Conservation (phyloP, 1,140 invertebrate species). For the Pseudomyrmex concolor region DNA sequence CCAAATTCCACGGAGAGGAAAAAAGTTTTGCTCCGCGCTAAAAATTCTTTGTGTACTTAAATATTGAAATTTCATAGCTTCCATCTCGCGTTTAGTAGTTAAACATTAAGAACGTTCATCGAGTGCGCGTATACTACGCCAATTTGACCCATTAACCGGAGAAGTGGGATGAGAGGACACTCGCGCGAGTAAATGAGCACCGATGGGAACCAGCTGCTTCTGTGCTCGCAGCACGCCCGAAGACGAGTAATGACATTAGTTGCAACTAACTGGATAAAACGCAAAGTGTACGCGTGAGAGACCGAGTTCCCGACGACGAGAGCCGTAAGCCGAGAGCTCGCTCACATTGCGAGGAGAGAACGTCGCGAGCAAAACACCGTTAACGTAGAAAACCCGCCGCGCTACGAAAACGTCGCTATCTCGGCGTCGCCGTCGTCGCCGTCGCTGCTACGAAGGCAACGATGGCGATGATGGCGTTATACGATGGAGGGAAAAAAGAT, state of each 20-base stretch:
- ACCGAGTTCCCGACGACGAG: constrained; percentile 43
- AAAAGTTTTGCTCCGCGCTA: background rate
- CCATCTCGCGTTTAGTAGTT: background rate
- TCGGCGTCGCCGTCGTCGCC: background rate
- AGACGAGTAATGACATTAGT: constrained; percentile 74
- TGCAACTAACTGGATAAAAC: constrained; percentile 76
- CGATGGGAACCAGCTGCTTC: constrained; percentile 42
- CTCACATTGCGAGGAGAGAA: constrained; percentile 61
- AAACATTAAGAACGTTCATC: no score
- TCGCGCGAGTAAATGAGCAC: constrained; percentile 40
- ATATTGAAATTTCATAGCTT: background rate
- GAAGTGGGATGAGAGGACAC: constrained; percentile 17
- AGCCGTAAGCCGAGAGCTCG: constrained; percentile 59
- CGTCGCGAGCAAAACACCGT: constrained; percentile 68
- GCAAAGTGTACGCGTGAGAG: constrained; percentile 68
- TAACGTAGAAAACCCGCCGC: constrained; percentile 56
- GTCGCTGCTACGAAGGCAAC: background rate
- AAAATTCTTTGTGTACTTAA: background rate
- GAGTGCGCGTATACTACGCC: background rate
- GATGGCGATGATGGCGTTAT: constrained; percentile 42
- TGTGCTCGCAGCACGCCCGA: constrained; percentile 50
- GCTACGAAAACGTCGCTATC: constrained; percentile 26
- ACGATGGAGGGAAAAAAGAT: constrained; percentile 70
- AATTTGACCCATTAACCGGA: constrained; percentile 26
- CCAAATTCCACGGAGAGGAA: background rate